Conservation (phyloP, 2,797 vertebrate species). For the Danio choprae region DNA sequence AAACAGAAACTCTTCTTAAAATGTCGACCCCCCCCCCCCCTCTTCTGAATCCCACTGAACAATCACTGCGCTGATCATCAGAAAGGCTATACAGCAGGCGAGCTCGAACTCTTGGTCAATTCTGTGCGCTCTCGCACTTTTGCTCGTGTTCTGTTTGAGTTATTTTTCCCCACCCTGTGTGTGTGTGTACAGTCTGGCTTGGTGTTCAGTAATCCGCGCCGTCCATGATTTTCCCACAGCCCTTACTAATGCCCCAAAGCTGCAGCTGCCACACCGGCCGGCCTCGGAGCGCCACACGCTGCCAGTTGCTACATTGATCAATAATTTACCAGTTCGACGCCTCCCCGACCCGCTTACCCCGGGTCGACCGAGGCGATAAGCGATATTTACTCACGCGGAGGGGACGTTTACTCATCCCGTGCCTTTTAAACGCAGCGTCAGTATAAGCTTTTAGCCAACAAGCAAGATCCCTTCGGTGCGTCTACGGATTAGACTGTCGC, state of each 20-base stretch:
- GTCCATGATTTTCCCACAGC: conserved; percentile 72
- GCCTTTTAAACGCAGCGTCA: conserved; percentile 37
- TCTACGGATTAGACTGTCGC: conserved; percentile 39
- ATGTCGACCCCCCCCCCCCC: neutral
- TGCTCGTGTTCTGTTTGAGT: neutral
- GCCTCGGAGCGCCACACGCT: conserved; percentile 70
- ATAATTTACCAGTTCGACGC: conserved; percentile 75
- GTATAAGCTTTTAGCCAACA: conserved; percentile 28
- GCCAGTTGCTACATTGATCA: conserved; percentile 77
- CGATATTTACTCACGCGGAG: conserved; percentile 28
- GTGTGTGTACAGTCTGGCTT: conserved; percentile 30
- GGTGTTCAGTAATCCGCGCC: conserved; percentile 70
- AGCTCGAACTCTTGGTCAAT: neutral
- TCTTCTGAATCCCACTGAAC: neutral
- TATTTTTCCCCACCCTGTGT: neutral
- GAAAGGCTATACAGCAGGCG: neutral
- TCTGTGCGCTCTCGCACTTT: neutral
- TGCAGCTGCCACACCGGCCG: conserved; percentile 77
- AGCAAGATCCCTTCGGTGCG: conserved; percentile 28
- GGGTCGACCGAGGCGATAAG: conserved; percentile 25
- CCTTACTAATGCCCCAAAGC: conserved; percentile 73
- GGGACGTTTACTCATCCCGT: neutral
- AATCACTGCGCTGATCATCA: neutral
- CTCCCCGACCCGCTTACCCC: conserved; percentile 55
- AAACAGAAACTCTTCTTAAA: conserved; percentile 17